A percentile compares a stretch with the other conserved stretches of the same genome.
These are phyloP conservation scores for Coelopa frigida DNA, from an alignment of 1,140 invertebrate species.

Conservation along the genomic window DNA sequence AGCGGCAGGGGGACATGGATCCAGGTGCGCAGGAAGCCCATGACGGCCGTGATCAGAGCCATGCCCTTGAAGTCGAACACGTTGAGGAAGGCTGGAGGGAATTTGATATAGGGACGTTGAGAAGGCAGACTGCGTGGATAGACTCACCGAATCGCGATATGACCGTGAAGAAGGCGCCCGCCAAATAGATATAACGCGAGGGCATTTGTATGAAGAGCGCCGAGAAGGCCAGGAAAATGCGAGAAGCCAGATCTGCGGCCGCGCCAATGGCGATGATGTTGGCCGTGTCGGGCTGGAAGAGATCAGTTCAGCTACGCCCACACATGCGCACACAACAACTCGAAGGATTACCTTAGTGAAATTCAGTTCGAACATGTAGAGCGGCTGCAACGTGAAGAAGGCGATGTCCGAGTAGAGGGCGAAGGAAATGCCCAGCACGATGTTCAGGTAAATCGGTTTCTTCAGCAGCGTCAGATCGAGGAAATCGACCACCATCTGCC, in stretches of 20 bases:
- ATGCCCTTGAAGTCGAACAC: constrained; percentile 33
- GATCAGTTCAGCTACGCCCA: background rate
- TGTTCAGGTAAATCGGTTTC: constrained; percentile 53
- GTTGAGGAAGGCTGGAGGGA: constrained; percentile 25
- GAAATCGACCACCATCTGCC: constrained; percentile 48
- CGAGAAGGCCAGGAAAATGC: constrained; percentile 47
- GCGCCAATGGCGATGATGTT: constrained; percentile 50
- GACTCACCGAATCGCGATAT: constrained; percentile 49
- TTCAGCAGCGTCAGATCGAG: constrained; percentile 53
- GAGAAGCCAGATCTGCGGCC: constrained; percentile 48
- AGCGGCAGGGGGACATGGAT: constrained; percentile 52
- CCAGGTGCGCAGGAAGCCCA: constrained; percentile 51
- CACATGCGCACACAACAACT: background rate
- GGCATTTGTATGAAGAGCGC: constrained; percentile 47
- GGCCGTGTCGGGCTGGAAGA: constrained; percentile 46
- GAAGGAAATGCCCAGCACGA: constrained; percentile 51
- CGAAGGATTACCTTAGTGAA: constrained; percentile 46
- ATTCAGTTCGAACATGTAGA: constrained; percentile 49
- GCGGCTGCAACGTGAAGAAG: constrained; percentile 54
- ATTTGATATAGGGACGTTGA: background rate
- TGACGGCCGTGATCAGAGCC: constrained; percentile 47
- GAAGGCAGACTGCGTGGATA: background rate
- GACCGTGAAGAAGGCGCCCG: constrained; percentile 47
- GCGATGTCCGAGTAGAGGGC: constrained; percentile 54
- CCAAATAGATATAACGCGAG: constrained; percentile 49